Evolutionary conservation across 2,797 vertebrate species (phyloP), one percentile per base, ranked within the genome.

Genomic region (Crocidura indochinensis): DNA sequence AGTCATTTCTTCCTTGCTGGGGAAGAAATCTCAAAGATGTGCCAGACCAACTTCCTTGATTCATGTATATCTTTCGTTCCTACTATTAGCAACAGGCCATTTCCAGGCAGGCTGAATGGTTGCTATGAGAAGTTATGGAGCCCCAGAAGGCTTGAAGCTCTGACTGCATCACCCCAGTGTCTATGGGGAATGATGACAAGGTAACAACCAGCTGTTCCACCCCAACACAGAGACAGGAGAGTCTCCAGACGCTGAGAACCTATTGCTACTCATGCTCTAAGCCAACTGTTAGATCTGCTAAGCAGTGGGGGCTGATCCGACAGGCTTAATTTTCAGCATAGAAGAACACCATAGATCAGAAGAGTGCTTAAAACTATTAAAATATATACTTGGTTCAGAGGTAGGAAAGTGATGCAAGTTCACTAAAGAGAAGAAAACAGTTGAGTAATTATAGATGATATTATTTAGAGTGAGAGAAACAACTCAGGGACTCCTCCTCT

Each of bases 281-380:
- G 67, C 72, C 91, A 74, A 22, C 8, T 60, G 79, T 49, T 78
- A 74, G 60, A 56, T 79, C 68, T 74, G 73, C 46, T 56, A 69
- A 80, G 69, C 19, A 38, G 46, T 26, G 44, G 74, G n/a, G 10
- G 80, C 69, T 78, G 62, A 87, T 80, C 84, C 47, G 94, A 83
- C 75, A 87, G 64, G 78, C 85, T 94, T 94, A 88, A 88, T 65
- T 1, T 49, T 95, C 60, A 89, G 84, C n/a, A 79, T 49, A 46
- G 88, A 92, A 60, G 0, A 4, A 51, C 26, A 73, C 69, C 90
- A 26, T 65, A 6, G 2, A 90, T 11, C 0, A 31, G 90, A 75
- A 93, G 75, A 86, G 85, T 27, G 91, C 68, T 22, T 26, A 64
- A 69, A 26, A 92, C 65, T 46, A 82, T 68, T 20, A 31, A 51